phyloP scores from a whole-genome alignment of 2,888 invertebrate species.

The Ophonus ardosiacus region DNA sequence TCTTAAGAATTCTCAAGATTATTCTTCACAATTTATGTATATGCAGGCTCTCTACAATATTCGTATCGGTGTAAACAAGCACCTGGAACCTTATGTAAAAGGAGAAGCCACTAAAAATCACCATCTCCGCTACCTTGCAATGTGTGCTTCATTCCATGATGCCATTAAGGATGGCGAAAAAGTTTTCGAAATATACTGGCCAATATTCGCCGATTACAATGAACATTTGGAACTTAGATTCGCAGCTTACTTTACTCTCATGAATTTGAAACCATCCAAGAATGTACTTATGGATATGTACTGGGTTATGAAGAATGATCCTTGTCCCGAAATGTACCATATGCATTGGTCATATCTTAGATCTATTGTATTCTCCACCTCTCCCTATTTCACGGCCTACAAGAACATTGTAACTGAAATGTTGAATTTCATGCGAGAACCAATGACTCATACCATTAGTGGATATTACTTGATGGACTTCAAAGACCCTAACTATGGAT shows the following conservation, averaged over 20 bases:
- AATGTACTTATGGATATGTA: conserved; percentile 73
- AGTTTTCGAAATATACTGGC: conserved; percentile 75
- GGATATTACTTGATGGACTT: conserved; percentile 73
- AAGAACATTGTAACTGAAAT: conserved; percentile 72
- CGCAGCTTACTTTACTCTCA: conserved; percentile 74
- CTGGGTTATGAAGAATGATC: conserved; percentile 75
- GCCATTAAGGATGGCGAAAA: conserved; percentile 68
- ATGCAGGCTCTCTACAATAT: conserved; percentile 76
- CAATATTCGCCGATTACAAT: conserved; percentile 74
- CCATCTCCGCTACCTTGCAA: conserved; percentile 74
- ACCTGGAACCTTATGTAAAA: conserved; percentile 74
- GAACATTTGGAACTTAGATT: conserved; percentile 74
- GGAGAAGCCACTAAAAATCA: conserved; percentile 71
- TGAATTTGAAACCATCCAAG: conserved; percentile 72
- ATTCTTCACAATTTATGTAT: conserved; percentile 74
- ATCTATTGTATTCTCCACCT: conserved; percentile 73
- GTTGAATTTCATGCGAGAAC: conserved; percentile 71
- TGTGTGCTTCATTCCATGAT: conserved; percentile 73
- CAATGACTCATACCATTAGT: conserved; percentile 69
- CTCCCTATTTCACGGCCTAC: conserved; percentile 73
- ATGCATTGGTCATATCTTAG: conserved; percentile 76
- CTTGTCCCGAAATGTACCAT: conserved; percentile 75
- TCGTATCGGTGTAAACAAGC: conserved; percentile 72
- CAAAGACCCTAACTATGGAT: conserved; percentile 74
- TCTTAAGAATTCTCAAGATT: conserved; percentile 68